Conservation (phyloP, 2,113 vertebrate genomes). For the Sceloporus tristichus region DNA sequence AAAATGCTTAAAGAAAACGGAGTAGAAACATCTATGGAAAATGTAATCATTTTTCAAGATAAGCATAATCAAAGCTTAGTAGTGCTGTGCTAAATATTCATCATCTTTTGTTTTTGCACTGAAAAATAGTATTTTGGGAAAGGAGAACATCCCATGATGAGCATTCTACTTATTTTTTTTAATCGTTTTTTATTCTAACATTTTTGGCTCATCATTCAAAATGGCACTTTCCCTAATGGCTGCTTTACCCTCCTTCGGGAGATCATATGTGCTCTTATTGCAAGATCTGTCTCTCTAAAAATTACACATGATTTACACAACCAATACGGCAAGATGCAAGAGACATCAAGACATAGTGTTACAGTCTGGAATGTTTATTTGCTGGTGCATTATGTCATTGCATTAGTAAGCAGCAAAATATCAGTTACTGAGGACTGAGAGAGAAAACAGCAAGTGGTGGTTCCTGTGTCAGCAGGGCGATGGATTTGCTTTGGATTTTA, state of each 20-base stretch:
- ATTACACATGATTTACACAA: background rate
- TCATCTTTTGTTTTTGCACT: background rate
- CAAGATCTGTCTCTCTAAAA: background rate
- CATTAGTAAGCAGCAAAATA: background rate
- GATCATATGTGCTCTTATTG: background rate
- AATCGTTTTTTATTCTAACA: background rate
- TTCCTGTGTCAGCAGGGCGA: too few relatives aligned
- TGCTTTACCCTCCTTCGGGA: background rate
- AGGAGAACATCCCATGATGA: background rate
- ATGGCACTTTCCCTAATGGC: background rate
- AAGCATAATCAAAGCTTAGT: background rate
- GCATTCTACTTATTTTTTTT: background rate
- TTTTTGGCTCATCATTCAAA: background rate
- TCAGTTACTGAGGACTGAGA: too few relatives aligned
- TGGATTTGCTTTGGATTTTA: too few relatives aligned
- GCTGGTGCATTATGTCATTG: background rate
- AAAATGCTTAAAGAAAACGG: background rate
- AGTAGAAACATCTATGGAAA: background rate
- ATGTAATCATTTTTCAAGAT: background rate
- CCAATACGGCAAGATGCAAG: background rate
- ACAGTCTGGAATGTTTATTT: background rate
- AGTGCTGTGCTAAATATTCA: conserved; percentile 9
- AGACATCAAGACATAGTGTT: background rate
- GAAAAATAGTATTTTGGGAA: background rate
- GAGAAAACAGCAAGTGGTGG: too few relatives aligned